Conservation (phyloP, 2,797 vertebrate species). For the Acanthurus tractus region DNA sequence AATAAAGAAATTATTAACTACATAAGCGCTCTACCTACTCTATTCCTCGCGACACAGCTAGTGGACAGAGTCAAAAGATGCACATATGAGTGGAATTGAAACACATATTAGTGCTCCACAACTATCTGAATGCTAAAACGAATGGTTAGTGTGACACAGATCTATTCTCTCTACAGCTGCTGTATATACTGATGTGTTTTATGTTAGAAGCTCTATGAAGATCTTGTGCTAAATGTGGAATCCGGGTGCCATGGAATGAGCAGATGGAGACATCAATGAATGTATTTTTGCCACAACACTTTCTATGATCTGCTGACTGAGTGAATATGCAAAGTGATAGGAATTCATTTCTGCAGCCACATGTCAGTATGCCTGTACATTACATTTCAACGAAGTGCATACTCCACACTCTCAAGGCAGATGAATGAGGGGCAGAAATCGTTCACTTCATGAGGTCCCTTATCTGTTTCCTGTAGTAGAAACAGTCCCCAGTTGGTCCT, state of each 20-base stretch:
- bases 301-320: conserved; percentile 49
- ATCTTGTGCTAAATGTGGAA: not conserved
- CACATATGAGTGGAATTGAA: not conserved
- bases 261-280: conserved; percentile 45
- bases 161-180: not conserved
- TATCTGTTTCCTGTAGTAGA: conserved; percentile 7
- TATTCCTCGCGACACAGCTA: not conserved
- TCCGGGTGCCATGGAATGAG: not conserved
- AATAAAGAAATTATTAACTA: conserved; percentile 9
- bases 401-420: conserved; percentile 1
- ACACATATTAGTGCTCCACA: not conserved
- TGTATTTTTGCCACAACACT: conserved; percentile 21
- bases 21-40: conserved; percentile 28
- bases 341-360: conserved; percentile 26
- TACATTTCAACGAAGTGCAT: conserved; percentile 47
- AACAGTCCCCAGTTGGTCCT: conserved; percentile 11
- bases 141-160: not conserved
- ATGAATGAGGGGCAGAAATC: conserved; percentile 4
- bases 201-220: not conserved
- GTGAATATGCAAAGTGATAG: conserved; percentile 45
- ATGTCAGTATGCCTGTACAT: conserved; percentile 10
- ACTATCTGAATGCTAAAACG: not conserved
- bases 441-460: not conserved
- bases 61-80: conserved; percentile 3
- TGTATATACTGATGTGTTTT: not conserved